A percentile compares a stretch with the other conserved stretches of the same genome.
These are phyloP conservation scores for Halichondria panicea DNA, from an alignment of 37 sponge, comb jelly and placozoan genomes.

Conservation along the genomic window DNA sequence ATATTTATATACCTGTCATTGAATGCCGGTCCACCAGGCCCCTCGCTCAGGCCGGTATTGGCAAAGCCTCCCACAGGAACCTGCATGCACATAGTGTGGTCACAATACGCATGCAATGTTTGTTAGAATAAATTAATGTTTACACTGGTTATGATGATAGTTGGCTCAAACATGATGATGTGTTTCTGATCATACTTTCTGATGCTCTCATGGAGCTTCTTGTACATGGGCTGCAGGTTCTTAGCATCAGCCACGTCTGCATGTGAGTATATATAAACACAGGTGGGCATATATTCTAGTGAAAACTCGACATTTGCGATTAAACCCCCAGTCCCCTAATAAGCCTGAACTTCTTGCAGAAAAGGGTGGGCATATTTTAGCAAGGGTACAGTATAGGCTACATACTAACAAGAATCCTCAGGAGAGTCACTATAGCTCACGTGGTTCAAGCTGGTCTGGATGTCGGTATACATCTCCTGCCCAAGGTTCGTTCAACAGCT, in stretches of 20 bases:
- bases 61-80: slow-evolving; percentile 41
- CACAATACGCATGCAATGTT: too few relatives aligned
- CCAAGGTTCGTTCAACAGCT: slow-evolving; percentile 94
- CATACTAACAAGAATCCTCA: background rate
- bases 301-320: too few relatives aligned
- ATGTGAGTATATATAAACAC: too few relatives aligned
- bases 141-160: slow-evolving; percentile 62
- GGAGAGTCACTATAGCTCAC: slow-evolving; percentile 2
- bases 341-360: too few relatives aligned
- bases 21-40: slow-evolving; percentile 77
- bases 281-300: too few relatives aligned
- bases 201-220: slow-evolving; percentile 69
- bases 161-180: slow-evolving; percentile 84
- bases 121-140: background rate
- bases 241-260: slow-evolving; percentile 54
- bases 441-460: slow-evolving; percentile 69
- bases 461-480: slow-evolving; percentile 76
- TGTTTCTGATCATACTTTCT: slow-evolving; percentile 65
- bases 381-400: background rate
- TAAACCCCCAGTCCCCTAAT: too few relatives aligned
- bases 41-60: slow-evolving; percentile 68
- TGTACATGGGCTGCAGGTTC: slow-evolving; percentile 82
- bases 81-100: slow-evolving; percentile 3
- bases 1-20: slow-evolving; percentile 63
- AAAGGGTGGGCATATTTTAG: too few relatives aligned